Conservation (phyloP, 2,888 invertebrate genomes). For the Synergus laeviventris region DNA sequence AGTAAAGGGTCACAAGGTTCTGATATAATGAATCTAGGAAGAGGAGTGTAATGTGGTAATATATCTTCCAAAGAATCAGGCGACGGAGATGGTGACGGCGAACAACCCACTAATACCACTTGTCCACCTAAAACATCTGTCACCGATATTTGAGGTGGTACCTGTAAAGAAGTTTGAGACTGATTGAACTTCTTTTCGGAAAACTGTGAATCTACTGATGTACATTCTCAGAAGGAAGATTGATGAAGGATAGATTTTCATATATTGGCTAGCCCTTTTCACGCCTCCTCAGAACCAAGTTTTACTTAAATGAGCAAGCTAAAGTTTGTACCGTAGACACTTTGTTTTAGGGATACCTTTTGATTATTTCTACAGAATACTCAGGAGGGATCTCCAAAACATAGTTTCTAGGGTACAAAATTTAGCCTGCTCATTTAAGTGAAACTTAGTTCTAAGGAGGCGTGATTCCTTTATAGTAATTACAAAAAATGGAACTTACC, state of each 20-base stretch:
- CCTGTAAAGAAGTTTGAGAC: slow-evolving; percentile 56
- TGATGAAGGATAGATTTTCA: too few species aligned
- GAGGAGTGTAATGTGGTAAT: slow-evolving; percentile 69
- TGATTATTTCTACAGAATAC: too few species aligned
- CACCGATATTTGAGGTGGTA: slow-evolving; percentile 90
- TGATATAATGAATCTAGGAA: slow-evolving; percentile 82
- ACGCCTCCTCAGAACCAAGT: too few species aligned
- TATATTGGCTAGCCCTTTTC: too few species aligned
- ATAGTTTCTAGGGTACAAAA: too few species aligned
- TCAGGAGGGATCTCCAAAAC: too few species aligned
- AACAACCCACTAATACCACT: slow-evolving; percentile 85
- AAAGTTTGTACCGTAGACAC: too few species aligned
- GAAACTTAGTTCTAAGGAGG: too few species aligned
- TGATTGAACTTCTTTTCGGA: neutral
- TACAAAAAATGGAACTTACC: slow-evolving; percentile 60
- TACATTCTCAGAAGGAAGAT: too few species aligned
- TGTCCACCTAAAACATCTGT: slow-evolving; percentile 94
- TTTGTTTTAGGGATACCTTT: too few species aligned
- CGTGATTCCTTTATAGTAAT: neutral
- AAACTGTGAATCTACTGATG: neutral
- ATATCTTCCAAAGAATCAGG: slow-evolving; percentile 72
- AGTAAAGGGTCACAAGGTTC: slow-evolving; percentile 85
- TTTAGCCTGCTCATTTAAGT: too few species aligned
- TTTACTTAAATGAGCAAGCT: too few species aligned
- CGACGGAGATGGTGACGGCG: slow-evolving; percentile 81